These are phyloP conservation scores for Drosophila cognata DNA, from an alignment of 2,888 invertebrate genomes.

Conservation along the genomic window DNA sequence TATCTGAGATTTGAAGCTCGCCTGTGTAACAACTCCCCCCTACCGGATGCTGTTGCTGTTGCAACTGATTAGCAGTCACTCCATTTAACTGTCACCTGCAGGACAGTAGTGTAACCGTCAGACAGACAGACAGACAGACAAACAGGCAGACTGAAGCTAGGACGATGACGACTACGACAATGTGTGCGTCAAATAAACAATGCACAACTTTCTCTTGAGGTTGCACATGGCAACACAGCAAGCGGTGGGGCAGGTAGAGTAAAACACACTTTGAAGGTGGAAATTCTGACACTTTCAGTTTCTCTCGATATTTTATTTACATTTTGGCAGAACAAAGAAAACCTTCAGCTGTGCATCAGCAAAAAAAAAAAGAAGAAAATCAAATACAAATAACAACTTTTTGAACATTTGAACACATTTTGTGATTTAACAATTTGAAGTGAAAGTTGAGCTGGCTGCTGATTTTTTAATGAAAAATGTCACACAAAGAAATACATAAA, in stretches of 20 bases:
- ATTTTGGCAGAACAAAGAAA: slow-evolving; percentile 8
- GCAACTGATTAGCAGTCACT: slow-evolving; percentile 68
- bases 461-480: slow-evolving; percentile 26
- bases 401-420: background rate
- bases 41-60: slow-evolving; percentile 21
- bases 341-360: slow-evolving; percentile 1
- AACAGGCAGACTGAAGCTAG: slow-evolving; percentile 44
- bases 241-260: background rate
- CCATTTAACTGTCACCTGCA: slow-evolving; percentile 76
- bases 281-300: background rate
- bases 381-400: background rate
- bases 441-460: background rate
- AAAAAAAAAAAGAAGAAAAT: background rate
- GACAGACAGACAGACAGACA: background rate
- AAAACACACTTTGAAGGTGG: background rate
- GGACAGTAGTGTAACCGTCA: slow-evolving; percentile 7
- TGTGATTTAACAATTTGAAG: background rate
- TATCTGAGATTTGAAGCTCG: slow-evolving; percentile 25
- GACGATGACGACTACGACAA: slow-evolving; percentile 48
- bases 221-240: background rate
- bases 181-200: slow-evolving; percentile 25
- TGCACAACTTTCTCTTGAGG: background rate
- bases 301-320: slow-evolving; percentile 4
- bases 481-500: slow-evolving; percentile 11
- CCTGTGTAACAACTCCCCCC: background rate